Evolutionary conservation across 2,113 vertebrate genomes (phyloP).

Genomic region (Burhinus bistriatus): DNA sequence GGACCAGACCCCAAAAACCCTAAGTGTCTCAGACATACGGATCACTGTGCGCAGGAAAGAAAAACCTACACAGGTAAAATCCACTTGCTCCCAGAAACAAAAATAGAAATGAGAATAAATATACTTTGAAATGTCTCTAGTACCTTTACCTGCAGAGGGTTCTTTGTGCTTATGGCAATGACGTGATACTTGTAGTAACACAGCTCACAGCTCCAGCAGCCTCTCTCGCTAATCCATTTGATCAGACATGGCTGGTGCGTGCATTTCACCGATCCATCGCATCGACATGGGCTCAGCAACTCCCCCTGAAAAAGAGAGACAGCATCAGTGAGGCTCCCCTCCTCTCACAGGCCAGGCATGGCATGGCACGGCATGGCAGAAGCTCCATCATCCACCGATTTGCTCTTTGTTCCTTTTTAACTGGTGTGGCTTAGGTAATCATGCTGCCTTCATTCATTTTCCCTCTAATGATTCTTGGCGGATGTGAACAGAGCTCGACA

Average conservation of each 20-base stretch:
- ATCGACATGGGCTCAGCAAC: constrained; percentile 95
- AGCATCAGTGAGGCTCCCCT: not conserved
- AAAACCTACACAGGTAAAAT: not conserved
- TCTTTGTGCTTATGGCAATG: constrained; percentile 99
- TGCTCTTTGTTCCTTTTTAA: not conserved
- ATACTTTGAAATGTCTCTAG: constrained; percentile 71
- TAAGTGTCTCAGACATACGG: not conserved
- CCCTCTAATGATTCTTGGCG: not conserved
- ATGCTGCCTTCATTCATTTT: not conserved
- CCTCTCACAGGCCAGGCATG: not conserved
- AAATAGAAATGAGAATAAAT: constrained; percentile 22
- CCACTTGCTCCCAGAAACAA: constrained; percentile 5
- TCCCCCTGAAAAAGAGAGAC: constrained; percentile 83
- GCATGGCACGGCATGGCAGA: not conserved
- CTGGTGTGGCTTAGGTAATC: not conserved
- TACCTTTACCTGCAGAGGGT: constrained; percentile 93
- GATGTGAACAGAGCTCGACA: not conserved
- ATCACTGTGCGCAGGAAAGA: not conserved
- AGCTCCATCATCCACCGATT: not conserved
- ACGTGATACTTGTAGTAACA: constrained; percentile 99
- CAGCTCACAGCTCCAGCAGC: constrained; percentile 98
- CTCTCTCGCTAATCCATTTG: constrained; percentile 98
- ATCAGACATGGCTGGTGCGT: constrained; percentile 98
- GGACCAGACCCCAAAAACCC: not conserved
- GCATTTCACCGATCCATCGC: constrained; percentile 93